Percentiles rank a stretch among this genome's conserved stretches.
phyloP scores from a whole-genome alignment of 92 coral and sea anemone species.

The Galaxea fascicularis region DNA sequence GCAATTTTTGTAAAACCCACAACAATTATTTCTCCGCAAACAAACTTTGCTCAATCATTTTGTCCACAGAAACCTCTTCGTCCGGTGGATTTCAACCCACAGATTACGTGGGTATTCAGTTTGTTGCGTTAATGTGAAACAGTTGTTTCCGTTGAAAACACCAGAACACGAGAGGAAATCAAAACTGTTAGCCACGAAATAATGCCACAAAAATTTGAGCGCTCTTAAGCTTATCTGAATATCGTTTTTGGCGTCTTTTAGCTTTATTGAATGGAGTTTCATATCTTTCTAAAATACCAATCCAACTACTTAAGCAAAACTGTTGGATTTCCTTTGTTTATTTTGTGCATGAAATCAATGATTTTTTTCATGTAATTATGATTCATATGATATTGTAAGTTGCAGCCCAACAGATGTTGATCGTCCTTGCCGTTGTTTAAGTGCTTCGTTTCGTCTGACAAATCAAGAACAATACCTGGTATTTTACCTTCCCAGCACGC shows the following conservation, averaged over 20 bases:
- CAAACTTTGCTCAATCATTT: neutral
- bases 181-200: neutral
- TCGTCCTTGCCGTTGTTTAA: neutral
- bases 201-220: neutral
- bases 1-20: neutral
- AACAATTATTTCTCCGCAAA: neutral
- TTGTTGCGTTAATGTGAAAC: neutral
- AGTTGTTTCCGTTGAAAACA: neutral
- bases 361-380: neutral
- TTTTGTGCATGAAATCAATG: neutral
- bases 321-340: neutral
- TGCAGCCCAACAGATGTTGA: conserved; percentile 13
- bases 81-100: no score
- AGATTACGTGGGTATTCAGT: neutral
- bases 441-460: neutral
- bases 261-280: neutral
- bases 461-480: no score
- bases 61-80: neutral
- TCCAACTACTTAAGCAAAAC: neutral
- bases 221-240: neutral
- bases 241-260: neutral
- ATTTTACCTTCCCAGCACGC: neutral
- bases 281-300: neutral
- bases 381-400: neutral
- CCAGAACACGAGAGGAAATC: neutral